Conservation (phyloP, 2,797 vertebrate species). For the Dendrocincla tyrannina region DNA sequence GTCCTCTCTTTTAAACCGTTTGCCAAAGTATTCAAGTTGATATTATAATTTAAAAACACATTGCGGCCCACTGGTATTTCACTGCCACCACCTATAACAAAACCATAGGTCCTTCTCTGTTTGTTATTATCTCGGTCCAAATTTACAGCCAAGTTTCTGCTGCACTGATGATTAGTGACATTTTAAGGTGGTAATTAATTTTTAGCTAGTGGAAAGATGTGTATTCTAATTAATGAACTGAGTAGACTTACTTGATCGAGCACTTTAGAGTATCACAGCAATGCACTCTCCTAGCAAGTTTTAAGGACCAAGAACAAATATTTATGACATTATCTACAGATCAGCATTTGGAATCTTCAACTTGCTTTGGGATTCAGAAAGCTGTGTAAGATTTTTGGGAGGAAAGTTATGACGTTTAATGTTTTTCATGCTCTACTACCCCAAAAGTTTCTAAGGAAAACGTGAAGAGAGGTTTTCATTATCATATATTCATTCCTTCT, state of each 20-base stretch:
- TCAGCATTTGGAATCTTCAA: background rate
- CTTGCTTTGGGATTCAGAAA: background rate
- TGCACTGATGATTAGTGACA: constrained; percentile 61
- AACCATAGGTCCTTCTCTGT: constrained; percentile 11
- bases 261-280: constrained; percentile 10
- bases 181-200: constrained; percentile 76
- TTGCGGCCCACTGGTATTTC: constrained; percentile 32
- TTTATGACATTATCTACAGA: background rate
- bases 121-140: constrained; percentile 57
- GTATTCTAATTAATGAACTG: constrained; percentile 69
- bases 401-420: background rate
- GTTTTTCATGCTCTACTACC: background rate
- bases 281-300: constrained; percentile 4
- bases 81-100: constrained; percentile 39
- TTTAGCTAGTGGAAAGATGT: constrained; percentile 57
- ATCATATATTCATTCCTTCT: background rate
- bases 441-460: constrained; percentile 35
- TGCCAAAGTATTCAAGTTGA: constrained; percentile 53
- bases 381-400: background rate
- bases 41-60: constrained; percentile 36
- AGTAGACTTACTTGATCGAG: constrained; percentile 49
- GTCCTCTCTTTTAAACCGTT: background rate
- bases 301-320: constrained; percentile 28
- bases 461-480: background rate
- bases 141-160: constrained; percentile 61